These are phyloP conservation scores for Acrocera orbiculus DNA, from an alignment of 2,888 invertebrate genomes.

Conservation along the genomic window DNA sequence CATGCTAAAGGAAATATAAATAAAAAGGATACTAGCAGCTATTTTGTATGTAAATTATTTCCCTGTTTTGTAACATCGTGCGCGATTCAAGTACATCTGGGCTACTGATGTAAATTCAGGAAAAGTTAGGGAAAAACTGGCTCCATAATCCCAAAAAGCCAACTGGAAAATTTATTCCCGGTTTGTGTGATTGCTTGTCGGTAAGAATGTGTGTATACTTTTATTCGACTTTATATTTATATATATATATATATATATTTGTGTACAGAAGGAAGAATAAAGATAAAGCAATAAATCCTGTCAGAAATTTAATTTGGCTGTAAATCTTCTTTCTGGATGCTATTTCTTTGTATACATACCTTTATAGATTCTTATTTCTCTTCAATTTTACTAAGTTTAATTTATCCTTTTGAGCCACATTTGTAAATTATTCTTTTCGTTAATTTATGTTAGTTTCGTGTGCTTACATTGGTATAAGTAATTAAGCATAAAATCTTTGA, in stretches of 20 bases:
- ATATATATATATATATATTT: background rate
- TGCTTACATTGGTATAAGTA: too few species aligned
- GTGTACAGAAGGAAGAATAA: constrained; percentile 22
- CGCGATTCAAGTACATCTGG: too few species aligned
- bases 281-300: constrained; percentile 36
- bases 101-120: too few species aligned
- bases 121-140: constrained; percentile 3
- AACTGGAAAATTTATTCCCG: constrained; percentile 15
- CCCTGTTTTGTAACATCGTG: too few species aligned
- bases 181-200: constrained; percentile 17
- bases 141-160: constrained; percentile 8
- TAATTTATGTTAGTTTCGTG: too few species aligned
- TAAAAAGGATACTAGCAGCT: constrained; percentile 8
- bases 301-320: constrained; percentile 36
- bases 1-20: constrained; percentile 9
- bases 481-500: too few species aligned
- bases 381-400: too few species aligned
- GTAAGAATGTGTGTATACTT: background rate
- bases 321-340: constrained; percentile 33
- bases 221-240: background rate
- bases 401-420: too few species aligned
- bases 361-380: background rate
- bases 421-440: too few species aligned
- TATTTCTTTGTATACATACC: constrained; percentile 4
- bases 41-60: constrained; percentile 12